A percentile compares a stretch with the other conserved stretches of the same genome.
Evolutionary conservation across 2,888 invertebrate species (phyloP).

Genomic region (Catocala fraxini): DNA sequence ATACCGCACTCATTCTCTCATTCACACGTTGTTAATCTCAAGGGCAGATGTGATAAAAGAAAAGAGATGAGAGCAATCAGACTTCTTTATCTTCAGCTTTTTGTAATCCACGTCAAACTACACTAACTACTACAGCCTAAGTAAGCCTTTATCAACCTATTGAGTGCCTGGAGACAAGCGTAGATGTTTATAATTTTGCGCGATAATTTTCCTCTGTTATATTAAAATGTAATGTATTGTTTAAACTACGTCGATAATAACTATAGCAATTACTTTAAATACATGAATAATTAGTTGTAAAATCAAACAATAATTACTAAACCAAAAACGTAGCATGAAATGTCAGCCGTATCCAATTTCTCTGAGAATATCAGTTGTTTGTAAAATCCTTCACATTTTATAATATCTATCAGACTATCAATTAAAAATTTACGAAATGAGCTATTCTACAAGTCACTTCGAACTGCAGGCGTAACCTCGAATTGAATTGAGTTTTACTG

Average conservation of each 20-base stretch:
- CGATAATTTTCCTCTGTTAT: background rate
- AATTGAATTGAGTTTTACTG: conserved; percentile 55
- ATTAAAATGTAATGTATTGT: conserved; percentile 9
- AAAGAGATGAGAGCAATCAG: too few species aligned
- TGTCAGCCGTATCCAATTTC: conserved; percentile 5
- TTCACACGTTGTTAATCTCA: too few species aligned
- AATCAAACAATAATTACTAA: background rate
- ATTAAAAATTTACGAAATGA: conserved; percentile 35
- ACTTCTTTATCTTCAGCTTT: too few species aligned
- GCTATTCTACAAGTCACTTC: background rate
- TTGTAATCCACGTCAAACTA: too few species aligned
- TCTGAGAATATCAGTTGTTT: conserved; percentile 3
- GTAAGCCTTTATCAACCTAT: too few species aligned
- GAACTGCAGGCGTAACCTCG: conserved; percentile 19
- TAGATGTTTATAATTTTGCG: conserved; percentile 1
- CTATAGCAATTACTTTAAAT: conserved; percentile 17
- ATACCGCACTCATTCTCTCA: too few species aligned
- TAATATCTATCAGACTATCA: conserved; percentile 15
- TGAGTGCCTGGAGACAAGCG: too few species aligned
- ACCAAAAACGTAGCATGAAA: conserved; percentile 8
- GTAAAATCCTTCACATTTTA: conserved; percentile 6
- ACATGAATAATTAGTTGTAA: conserved; percentile 4
- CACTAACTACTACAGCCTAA: too few species aligned
- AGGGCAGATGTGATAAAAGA: too few species aligned
- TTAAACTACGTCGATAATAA: conserved; percentile 13